Evolutionary conservation across 2,113 vertebrate genomes (phyloP).

Genomic region (Suncus etruscus): DNA sequence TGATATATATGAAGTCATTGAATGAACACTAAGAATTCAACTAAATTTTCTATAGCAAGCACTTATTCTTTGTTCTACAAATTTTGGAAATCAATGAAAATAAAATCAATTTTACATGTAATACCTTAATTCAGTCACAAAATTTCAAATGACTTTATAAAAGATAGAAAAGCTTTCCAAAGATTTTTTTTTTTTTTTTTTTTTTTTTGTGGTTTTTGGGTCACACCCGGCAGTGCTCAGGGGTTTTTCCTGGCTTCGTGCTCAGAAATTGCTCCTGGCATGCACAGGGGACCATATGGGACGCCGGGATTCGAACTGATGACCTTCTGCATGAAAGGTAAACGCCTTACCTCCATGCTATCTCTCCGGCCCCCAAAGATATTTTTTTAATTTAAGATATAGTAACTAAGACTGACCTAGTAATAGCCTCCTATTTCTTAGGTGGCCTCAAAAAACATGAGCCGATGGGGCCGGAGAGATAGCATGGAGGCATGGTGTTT

Average conservation of each 20-base stretch:
- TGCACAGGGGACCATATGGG: too few species aligned
- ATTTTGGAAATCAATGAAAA: conserved; percentile 51
- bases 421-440: conserved; percentile 27
- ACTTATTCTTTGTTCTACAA: neutral
- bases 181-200: conserved; percentile 6
- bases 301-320: too few species aligned
- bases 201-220: too few species aligned
- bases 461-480: too few species aligned
- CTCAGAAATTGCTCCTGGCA: too few species aligned
- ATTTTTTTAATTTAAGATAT: conserved; percentile 2
- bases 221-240: too few species aligned
- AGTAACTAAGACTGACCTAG: neutral
- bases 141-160: conserved; percentile 44
- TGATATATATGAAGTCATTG: conserved; percentile 8
- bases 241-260: too few species aligned
- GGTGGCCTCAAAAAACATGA: conserved; percentile 27
- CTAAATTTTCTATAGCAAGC: neutral
- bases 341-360: too few species aligned
- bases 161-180: conserved; percentile 35
- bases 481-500: too few species aligned
- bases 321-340: too few species aligned
- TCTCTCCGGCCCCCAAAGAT: too few species aligned
- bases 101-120: neutral
- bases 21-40: neutral
- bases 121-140: conserved; percentile 45